Evolutionary conservation across 2,888 invertebrate genomes (phyloP).

Genomic region (Perithous albicinctus): DNA sequence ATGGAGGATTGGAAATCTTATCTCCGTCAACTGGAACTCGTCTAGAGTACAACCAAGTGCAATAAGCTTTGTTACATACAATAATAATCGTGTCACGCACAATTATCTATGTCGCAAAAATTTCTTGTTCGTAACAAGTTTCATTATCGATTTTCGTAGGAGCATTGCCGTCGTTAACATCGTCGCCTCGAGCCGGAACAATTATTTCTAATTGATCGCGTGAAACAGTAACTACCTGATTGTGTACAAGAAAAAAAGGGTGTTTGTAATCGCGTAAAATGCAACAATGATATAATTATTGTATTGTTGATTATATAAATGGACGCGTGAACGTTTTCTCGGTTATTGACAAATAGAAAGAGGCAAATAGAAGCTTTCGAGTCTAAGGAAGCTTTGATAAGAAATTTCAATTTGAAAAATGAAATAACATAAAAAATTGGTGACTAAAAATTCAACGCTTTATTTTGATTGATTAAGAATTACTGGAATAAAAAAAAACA

Average conservation of each 20-base stretch:
- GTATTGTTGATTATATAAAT: not conserved
- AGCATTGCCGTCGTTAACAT: not conserved
- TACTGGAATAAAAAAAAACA: no score
- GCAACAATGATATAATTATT: conserved; percentile 20
- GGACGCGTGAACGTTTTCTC: not conserved
- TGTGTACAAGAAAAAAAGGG: not conserved
- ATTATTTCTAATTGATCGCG: conserved; percentile 31
- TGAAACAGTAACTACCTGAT: not conserved
- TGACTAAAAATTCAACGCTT: no score
- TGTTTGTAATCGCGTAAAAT: not conserved
- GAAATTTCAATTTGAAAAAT: no score
- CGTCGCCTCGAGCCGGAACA: conserved; percentile 11
- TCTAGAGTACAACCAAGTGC: not conserved
- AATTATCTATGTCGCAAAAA: conserved; percentile 12
- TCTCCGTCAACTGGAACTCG: not conserved
- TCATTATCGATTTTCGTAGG: conserved; percentile 14
- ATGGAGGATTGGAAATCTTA: not conserved
- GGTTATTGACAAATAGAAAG: no score
- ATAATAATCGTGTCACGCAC: not conserved
- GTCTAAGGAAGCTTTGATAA: no score
- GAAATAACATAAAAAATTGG: no score
- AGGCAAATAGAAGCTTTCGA: no score
- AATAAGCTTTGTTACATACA: not conserved
- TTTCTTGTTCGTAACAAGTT: not conserved
- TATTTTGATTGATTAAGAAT: no score